A percentile compares a stretch with the other conserved stretches of the same genome.
phyloP scores from a whole-genome alignment of 2,888 invertebrate genomes.

The Teleogryllus oceanicus region DNA sequence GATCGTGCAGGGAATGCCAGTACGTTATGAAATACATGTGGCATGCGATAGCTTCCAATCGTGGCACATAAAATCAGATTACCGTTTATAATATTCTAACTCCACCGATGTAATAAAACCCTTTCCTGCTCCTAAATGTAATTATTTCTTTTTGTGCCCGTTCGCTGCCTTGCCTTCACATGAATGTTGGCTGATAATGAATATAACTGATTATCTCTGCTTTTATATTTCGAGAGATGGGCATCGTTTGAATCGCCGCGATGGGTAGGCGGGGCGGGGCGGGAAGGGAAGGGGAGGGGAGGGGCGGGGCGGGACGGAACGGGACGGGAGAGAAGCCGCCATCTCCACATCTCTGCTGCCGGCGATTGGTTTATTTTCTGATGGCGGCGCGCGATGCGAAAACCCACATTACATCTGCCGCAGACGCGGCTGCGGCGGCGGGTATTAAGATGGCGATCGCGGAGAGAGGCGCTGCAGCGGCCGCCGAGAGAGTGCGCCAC shows the following conservation, averaged over 20 bases:
- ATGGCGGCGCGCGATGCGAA: background rate
- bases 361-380: slow-evolving; percentile 10
- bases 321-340: background rate
- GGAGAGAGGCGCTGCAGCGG: background rate
- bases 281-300: background rate
- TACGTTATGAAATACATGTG: too few species aligned
- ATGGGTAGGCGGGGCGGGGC: background rate
- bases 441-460: background rate
- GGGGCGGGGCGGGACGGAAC: background rate
- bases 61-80: too few species aligned
- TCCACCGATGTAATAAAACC: too few species aligned
- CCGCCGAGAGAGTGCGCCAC: too few species aligned
- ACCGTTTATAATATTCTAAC: too few species aligned
- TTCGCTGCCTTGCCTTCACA: too few species aligned
- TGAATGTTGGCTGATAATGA: too few species aligned
- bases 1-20: too few species aligned
- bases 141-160: too few species aligned
- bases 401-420: slow-evolving; percentile 10
- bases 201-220: background rate
- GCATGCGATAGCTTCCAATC: too few species aligned
- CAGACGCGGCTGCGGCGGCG: background rate
- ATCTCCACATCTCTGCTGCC: background rate
- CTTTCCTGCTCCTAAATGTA: too few species aligned
- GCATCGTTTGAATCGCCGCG: background rate
- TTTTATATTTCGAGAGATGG: background rate